Evolutionary conservation across 2,888 invertebrate genomes (phyloP).

Genomic region (Clitarchus hookeri): DNA sequence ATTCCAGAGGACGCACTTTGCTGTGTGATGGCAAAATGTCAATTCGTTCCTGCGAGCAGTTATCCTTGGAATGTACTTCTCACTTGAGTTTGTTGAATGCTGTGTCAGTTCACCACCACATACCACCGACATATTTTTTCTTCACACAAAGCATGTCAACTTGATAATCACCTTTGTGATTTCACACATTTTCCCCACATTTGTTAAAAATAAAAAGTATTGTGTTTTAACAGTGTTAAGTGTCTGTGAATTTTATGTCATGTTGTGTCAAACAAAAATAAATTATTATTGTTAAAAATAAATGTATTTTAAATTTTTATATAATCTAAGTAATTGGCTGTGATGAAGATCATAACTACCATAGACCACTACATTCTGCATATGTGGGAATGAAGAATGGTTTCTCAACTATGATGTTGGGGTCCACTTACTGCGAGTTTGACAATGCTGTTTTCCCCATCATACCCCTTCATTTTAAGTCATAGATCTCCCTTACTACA

Average conservation of each 20-base stretch:
- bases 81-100: neutral
- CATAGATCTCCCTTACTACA: too few species aligned
- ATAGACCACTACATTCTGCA: too few species aligned
- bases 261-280: neutral
- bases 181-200: too few species aligned
- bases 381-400: neutral
- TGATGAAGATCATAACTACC: neutral
- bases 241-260: neutral
- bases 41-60: neutral
- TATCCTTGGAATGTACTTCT: neutral
- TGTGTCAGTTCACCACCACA: too few species aligned
- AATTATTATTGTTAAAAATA: conserved; percentile 4
- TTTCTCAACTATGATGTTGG: neutral
- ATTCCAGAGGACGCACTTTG: conserved; percentile 60
- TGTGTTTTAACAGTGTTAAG: neutral
- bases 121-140: too few species aligned
- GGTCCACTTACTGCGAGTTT: too few species aligned
- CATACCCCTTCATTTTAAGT: too few species aligned
- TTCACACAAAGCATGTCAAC: too few species aligned
- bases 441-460: too few species aligned
- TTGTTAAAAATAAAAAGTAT: too few species aligned
- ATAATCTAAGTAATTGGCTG: neutral
- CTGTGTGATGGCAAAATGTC: conserved; percentile 50
- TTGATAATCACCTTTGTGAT: too few species aligned
- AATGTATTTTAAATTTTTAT: neutral